Percentiles rank a stretch among this genome's conserved stretches.
Conservation (phyloP, 2,888 invertebrate genomes). For the Acanthococcus lagerstroemiae region DNA sequence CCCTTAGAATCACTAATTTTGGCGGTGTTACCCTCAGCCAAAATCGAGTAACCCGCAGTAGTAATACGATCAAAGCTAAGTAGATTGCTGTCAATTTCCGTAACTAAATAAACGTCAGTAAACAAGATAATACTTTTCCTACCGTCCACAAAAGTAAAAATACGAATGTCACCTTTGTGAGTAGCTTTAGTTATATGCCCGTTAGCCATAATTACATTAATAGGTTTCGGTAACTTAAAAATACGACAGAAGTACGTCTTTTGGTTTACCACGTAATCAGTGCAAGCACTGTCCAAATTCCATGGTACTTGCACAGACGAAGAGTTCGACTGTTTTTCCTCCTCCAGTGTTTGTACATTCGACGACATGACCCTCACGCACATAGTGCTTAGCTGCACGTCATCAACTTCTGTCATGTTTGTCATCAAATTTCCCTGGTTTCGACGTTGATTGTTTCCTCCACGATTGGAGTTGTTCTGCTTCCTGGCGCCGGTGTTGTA, state of each 20-base stretch:
- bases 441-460: background rate
- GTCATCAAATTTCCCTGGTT: no score
- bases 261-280: background rate
- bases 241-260: background rate
- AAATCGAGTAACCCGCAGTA: background rate
- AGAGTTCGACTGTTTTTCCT: background rate
- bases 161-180: background rate
- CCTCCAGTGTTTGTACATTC: background rate
- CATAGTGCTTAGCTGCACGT: background rate
- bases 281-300: background rate
- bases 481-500: background rate
- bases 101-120: background rate
- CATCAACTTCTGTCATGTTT: background rate
- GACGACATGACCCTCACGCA: background rate
- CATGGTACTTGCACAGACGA: background rate
- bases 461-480: background rate
- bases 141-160: no score
- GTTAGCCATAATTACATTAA: background rate
- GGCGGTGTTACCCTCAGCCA: background rate
- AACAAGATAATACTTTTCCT: background rate
- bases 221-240: background rate
- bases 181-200: background rate
- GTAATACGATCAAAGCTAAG: background rate
- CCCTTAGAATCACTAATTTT: slow-evolving; percentile 1
- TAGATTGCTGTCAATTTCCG: background rate